Evolutionary conservation across 2,797 vertebrate species (phyloP), one percentile per base, ranked within the genome.

Genomic region (Mallotus villosus): DNA sequence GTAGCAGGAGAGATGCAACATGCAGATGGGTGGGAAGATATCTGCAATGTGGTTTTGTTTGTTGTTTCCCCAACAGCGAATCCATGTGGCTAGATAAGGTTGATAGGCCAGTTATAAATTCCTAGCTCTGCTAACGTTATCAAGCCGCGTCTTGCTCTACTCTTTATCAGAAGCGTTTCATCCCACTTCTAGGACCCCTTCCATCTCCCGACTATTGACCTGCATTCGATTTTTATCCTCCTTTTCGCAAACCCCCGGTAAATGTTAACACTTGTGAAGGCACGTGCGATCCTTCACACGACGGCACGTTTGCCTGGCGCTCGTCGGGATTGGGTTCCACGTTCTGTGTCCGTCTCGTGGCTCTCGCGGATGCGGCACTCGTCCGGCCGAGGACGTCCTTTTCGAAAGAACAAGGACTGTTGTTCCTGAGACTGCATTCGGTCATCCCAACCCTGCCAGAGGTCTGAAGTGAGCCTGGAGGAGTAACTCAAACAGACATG

Each of bases 341-440:
- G 12, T 37, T 67, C 70, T 76, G 82, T 76, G 82, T 74, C 64
- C 29, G 11, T 66, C 32, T 49, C 37, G 12, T 65, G 79, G 71
- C 63, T 60, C 72, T 72, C 21, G 65, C 69, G 60, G 67, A 62
- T 55, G 51, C 58, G 71, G 71, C 70, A 46, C 78, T 68, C 63
- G 66, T 68, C 71, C 68, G 68, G 49, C 12, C 65, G 61, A 65
- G 64, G 32, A 3, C 3, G 22, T 12, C 24, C 51, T 64, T 66
- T 14, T 37, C 11, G 19, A 0, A 1, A 22, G 25, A 25, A 11
- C 16, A 14, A 37, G 69, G 51, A 29, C 34, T 2, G 51, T 63
- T 2, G 51, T 63, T 14, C 29, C 69, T 22, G 29, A 58, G 58
- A 61, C 32, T 61, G 24, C 57, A 12, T 46, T 8, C 41, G 11